Evolutionary conservation across 2,888 invertebrate genomes (phyloP), one percentile per base, ranked within the genome.

Genomic region (Piscicola geometra): DNA sequence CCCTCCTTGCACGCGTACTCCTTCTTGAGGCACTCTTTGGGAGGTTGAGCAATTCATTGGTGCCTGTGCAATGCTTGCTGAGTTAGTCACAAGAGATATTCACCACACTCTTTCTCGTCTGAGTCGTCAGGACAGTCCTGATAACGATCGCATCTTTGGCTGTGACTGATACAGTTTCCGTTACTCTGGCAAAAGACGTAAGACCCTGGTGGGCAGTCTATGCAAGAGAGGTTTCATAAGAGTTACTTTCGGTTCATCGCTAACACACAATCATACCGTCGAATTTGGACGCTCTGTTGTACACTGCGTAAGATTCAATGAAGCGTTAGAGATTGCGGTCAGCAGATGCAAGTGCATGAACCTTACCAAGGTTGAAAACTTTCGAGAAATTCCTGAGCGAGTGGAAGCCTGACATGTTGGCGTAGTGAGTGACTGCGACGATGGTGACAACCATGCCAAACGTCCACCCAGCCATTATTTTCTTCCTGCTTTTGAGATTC

Each of bases 51-150:
- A 5, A 28, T 30, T 30, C 9, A 12, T 28, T 12, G 9, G 21
- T 64, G 30, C 5, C 25, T 28, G 30, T n/a, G 30, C 25, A 21
- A 50, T 21, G 21, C 15, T 18, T 50, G 21, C 52, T 64, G 64
- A 64, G 25, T 64, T 3, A 21, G 21, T 9, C 9, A 9, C 32
- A 68, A 68, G 30, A 68, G n/a, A 9, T 64, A 25, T 41, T 76
- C 35, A 76, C 76, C 35, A 71, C 76, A 76, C 36, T 76, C 71
- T n/a, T 25, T 71, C 66, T 76, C 76, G 50, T 76, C 76, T 15
- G 64, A 35, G 60, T 71, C 76, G 25, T 76, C 76, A 25, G 76
- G 71, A 47, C 76, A 76, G 41, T 76, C 76, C 47, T 76, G 76
- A 21, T 9, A 66, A n/a, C 71, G 71, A 33, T 76, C 76, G 18